These are phyloP conservation scores for Colostygia pectinataria DNA, from an alignment of 2,888 invertebrate species.

Conservation along the genomic window DNA sequence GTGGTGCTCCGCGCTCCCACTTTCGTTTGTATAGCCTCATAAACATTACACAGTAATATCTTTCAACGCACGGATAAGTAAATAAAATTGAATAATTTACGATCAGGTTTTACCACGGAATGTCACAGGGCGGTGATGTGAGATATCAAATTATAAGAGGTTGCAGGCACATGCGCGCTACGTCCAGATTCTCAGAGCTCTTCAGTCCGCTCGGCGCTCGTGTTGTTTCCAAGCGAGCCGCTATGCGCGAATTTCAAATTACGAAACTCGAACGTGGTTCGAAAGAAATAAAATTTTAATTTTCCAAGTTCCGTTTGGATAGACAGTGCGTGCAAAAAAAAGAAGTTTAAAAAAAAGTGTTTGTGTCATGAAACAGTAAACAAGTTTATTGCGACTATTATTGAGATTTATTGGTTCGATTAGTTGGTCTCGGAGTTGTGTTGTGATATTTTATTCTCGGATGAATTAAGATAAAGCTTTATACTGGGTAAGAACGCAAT, in stretches of 20 bases:
- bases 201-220: conserved; percentile 70
- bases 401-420: conserved; percentile 44
- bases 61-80: conserved; percentile 61
- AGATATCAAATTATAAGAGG: conserved; percentile 79
- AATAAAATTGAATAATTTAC: conserved; percentile 78
- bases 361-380: conserved; percentile 39
- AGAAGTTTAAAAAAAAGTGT: conserved; percentile 33
- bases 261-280: conserved; percentile 55
- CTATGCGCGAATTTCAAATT: conserved; percentile 51
- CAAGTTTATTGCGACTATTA: conserved; percentile 43
- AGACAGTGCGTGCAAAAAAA: conserved; percentile 30
- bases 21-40: conserved; percentile 32
- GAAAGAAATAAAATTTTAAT: conserved; percentile 44
- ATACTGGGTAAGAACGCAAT: conserved; percentile 43
- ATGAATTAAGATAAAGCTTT: conserved; percentile 40
- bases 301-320: conserved; percentile 9
- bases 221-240: conserved; percentile 60
- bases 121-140: conserved; percentile 76
- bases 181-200: conserved; percentile 42
- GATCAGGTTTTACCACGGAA: conserved; percentile 74
- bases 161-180: conserved; percentile 69
- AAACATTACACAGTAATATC: conserved; percentile 53
- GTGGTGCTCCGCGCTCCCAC: conserved; percentile 4
- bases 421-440: conserved; percentile 43
- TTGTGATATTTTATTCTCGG: conserved; percentile 48